Base-by-base conservation (phyloP, 2,797 vertebrate species). In the Falco rusticolus region DNA sequence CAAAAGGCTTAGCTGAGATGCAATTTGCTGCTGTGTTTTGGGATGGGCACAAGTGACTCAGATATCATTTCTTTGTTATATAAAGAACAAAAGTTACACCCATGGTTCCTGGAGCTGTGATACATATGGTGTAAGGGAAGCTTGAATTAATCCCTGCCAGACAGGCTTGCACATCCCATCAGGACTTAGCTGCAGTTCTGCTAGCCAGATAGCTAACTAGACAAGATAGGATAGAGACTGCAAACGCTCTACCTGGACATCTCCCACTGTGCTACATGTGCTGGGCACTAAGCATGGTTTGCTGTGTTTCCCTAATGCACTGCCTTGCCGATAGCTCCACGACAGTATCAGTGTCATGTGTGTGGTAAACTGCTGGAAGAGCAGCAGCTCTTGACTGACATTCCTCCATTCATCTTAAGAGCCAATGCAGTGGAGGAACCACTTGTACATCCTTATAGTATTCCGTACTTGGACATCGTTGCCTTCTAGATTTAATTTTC, bases 401-500 rank as follows among this genome's bases (percentile, higher is more conserved):
- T 71, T 50, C 48, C 48, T 76, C 26, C 21, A 15, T 82, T 94
- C 71, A 51, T 76, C 51, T 50, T 18, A 66, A 87, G 69, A 87
- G 83, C 15, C 45, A 20, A 14, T 33, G n/a, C 59, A 69, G 63
- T 3, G 22, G 60, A 63, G 28, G 54, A 94, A 80, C 39, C 70
- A 20, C 64, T 94, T 61, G 74, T 64, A 41, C 47, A 57, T 78
- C 85, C 66, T 92, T 66, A 15, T 1, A 33, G 53, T 39, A 51
- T 84, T 82, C 53, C 81, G 61, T 59, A 56, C 13, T 33, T 93
- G 77, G 90, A 28, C 87, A 59, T 87, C 61, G 24, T 75, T 94
- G 87, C 90, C 80, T 79, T 61, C 65, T 77, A 93, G 83, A 97
- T 96, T 96, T 91, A 93, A 96, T 97, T 95, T 94, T 85, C 74